These are phyloP conservation scores for Melanotaenia boesemani DNA, from an alignment of 2,797 vertebrate species.

Conservation along the genomic window DNA sequence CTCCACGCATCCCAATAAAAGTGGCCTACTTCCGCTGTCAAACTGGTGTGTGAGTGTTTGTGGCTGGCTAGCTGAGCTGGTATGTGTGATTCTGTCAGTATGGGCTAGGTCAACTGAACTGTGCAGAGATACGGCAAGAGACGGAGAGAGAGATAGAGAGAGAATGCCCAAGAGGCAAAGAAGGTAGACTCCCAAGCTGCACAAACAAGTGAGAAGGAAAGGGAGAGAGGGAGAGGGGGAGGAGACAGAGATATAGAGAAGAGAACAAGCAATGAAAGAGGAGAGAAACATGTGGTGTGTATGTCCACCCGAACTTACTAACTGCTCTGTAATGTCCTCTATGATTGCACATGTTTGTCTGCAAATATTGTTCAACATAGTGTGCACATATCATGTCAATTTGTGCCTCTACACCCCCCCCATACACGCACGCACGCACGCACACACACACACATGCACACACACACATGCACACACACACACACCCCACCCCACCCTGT, in stretches of 20 bases:
- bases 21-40: constrained; percentile 78
- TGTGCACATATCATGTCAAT: constrained; percentile 40
- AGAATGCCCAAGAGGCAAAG: constrained; percentile 75
- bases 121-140: constrained; percentile 47
- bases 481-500: constrained; percentile 21
- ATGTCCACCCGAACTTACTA: constrained; percentile 24
- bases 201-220: constrained; percentile 75
- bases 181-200: constrained; percentile 79
- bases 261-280: constrained; percentile 59
- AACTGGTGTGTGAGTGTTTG: constrained; percentile 73
- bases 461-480: no score
- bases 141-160: constrained; percentile 47
- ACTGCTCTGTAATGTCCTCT: constrained; percentile 45
- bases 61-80: constrained; percentile 56
- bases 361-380: constrained; percentile 58
- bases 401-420: constrained; percentile 34
- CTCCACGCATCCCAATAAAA: constrained; percentile 76
- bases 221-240: constrained; percentile 43
- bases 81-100: constrained; percentile 73
- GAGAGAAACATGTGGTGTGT: constrained; percentile 36
- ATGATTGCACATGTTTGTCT: constrained; percentile 38
- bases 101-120: constrained; percentile 72
- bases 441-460: no score
- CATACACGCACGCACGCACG: background rate
- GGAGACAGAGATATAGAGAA: constrained; percentile 67